Evolutionary conservation across 1,140 invertebrate species (phyloP), one percentile per base, ranked within the genome.

Genomic region (Melipona quadrifasciata): DNA sequence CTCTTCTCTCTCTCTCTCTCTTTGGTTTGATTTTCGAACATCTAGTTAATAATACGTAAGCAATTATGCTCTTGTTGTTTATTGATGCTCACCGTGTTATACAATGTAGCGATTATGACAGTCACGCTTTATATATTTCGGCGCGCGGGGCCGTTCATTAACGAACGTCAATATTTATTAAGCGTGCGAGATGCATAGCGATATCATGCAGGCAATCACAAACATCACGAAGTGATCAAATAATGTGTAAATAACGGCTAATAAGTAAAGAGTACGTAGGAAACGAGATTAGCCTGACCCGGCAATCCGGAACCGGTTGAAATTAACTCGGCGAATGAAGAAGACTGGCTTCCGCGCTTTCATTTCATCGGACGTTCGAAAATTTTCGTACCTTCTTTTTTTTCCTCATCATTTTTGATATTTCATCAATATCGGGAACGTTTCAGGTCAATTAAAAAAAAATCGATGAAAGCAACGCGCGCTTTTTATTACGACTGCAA

Each of bases 31-130:
- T 89, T 84, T 85, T 85, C 65, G 82, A 61, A 79, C 61, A 72
- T 80, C 87, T 87, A 88, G 83, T 88, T 88, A 89, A 89, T 88
- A 89, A 89, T 89, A 89, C 80, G 84, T 88, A 82, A 85, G 75
- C 84, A 80, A 89, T 89, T 86, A 88, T 74, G 76, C 27, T 53
- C 58, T 55, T 76, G 77, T 87, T 88, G 80, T 89, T 89, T 87
- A 89, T 88, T 86, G 76, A 88, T 88, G 79, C 65, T 70, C 58
- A 65, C 53, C 76, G 65, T 61, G 87, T 88, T 85, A 31, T 31
- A 88, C 78, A 77, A 72, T 86, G 68, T 82, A 73, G 57, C 79
- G 75, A 86, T 88, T 88, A 87, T 86, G 73, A 77, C 71, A 58
- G 58, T 34, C 80, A 82, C 80, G 83, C 77, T 89, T 88, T 82